Base-by-base conservation (phyloP, 2,113 vertebrate species). In the Crotophaga sulcirostris region DNA sequence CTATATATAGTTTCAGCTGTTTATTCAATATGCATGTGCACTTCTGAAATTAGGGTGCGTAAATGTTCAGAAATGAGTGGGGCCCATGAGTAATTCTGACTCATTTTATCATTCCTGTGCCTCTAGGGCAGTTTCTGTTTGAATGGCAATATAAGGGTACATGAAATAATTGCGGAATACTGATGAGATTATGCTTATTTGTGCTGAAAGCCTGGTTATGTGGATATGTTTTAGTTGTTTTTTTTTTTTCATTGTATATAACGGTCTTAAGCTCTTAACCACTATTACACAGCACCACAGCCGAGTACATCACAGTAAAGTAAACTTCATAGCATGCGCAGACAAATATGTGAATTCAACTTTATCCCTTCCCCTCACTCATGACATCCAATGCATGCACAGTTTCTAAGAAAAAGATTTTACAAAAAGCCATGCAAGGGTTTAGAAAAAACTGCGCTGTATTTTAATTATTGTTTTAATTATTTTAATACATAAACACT, bases 381-480 rank as follows among this genome's bases (percentile, higher is more conserved):
- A 66, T 20, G 44, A 56, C 76, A 91, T 56, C 16, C 63, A 73
- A 55, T 42, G 42, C 94, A 96, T 97, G 95, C 95, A 94, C 75
- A 80, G 6, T 55, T 84, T 93, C 56, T 42, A 25, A 83, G 47
- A 34, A 75, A 82, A 77, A 29, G 4, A 36, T 23, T 38, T 84
- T 44, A 38, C 8, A 60, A 73, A 81, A 95, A 95, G 70, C 84
- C 95, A 95, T 95, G 94, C 95, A 96, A 85, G 15, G 40, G 10
- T 89, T 66, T 18, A 19, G 58, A 72, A 82, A 38, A 77, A 33
- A 2, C 20, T 16, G 16, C 68, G 13, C 18, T 79, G 12, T 38
- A 78, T 55, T 84, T 87, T 84, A 82, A 52, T 31, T 69, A 69
- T 33, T 85, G 16, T 42, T 67, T 69, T 81, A 72, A 74, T 51